A percentile compares a stretch with the other conserved stretches of the same genome.
Conservation (phyloP, 2,888 invertebrate species). For the Drosophila kuntzei region DNA sequence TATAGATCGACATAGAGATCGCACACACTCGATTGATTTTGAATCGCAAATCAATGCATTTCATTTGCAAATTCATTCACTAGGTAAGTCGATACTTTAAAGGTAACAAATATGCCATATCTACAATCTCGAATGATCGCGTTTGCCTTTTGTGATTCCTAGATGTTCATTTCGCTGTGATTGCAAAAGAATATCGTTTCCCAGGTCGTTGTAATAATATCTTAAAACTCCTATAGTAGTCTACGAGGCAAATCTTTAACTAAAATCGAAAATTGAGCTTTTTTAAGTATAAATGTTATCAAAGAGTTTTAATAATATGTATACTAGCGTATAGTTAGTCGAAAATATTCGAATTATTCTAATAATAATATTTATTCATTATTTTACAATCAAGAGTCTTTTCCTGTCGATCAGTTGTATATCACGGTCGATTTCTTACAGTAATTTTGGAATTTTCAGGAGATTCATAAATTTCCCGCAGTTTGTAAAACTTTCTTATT, state of each 20-base stretch:
- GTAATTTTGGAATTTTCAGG: neutral
- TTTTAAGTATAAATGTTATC: too few relatives aligned
- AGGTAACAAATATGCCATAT: conserved; percentile 33
- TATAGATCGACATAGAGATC: conserved; percentile 53
- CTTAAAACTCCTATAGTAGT: neutral
- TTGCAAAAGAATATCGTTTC: neutral
- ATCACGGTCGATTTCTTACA: neutral
- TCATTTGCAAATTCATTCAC: conserved; percentile 49
- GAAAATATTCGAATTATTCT: too few relatives aligned
- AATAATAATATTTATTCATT: neutral
- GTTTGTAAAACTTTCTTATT: neutral
- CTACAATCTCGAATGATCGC: conserved; percentile 50
- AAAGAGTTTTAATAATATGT: too few relatives aligned
- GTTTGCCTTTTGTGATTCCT: conserved; percentile 37
- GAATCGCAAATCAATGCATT: conserved; percentile 71
- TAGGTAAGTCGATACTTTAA: conserved; percentile 67
- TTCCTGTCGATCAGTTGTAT: neutral
- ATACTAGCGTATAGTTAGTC: too few relatives aligned
- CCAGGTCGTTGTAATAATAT: neutral
- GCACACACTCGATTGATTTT: conserved; percentile 75
- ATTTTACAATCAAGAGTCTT: neutral
- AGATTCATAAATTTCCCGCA: neutral
- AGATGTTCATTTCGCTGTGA: conserved; percentile 49
- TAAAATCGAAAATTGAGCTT: neutral
- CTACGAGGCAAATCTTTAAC: neutral